Evolutionary conservation across 2,888 invertebrate genomes (phyloP).

Genomic region (Camponotus fellah): DNA sequence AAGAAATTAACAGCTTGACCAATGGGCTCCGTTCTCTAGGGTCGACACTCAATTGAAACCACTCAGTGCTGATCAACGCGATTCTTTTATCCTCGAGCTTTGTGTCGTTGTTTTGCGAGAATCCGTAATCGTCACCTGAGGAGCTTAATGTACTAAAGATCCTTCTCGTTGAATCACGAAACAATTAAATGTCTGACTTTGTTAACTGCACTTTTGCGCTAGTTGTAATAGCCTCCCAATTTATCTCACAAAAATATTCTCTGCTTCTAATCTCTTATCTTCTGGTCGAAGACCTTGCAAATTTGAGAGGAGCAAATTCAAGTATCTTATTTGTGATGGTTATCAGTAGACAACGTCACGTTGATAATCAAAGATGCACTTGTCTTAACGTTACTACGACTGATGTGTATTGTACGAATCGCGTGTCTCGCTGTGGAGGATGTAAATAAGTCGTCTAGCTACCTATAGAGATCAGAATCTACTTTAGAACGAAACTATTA

Average conservation of each 20-base stretch:
- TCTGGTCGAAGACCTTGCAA: not conserved
- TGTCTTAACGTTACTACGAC: not conserved
- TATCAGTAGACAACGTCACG: slow-evolving; percentile 45
- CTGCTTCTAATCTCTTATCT: slow-evolving; percentile 25
- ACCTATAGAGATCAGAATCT: not conserved
- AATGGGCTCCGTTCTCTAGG: slow-evolving; percentile 77
- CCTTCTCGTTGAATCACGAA: not conserved
- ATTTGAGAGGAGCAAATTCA: slow-evolving; percentile 6
- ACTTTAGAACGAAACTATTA: not conserved
- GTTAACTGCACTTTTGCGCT: not conserved
- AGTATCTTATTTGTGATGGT: slow-evolving; percentile 33
- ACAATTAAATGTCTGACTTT: slow-evolving; percentile 25
- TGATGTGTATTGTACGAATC: not conserved
- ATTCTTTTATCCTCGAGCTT: slow-evolving; percentile 70
- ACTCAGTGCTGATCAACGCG: slow-evolving; percentile 78
- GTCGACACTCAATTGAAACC: slow-evolving; percentile 81
- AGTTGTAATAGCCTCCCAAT: not conserved
- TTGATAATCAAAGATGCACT: slow-evolving; percentile 15
- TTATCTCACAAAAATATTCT: not conserved
- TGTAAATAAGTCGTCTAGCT: not conserved
- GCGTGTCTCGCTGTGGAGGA: not conserved
- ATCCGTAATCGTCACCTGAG: slow-evolving; percentile 46
- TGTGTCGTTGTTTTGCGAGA: slow-evolving; percentile 50
- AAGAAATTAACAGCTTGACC: slow-evolving; percentile 82
- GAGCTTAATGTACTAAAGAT: not conserved